Conservation (phyloP, 2,888 invertebrate species). For the Deilephila elpenor region DNA sequence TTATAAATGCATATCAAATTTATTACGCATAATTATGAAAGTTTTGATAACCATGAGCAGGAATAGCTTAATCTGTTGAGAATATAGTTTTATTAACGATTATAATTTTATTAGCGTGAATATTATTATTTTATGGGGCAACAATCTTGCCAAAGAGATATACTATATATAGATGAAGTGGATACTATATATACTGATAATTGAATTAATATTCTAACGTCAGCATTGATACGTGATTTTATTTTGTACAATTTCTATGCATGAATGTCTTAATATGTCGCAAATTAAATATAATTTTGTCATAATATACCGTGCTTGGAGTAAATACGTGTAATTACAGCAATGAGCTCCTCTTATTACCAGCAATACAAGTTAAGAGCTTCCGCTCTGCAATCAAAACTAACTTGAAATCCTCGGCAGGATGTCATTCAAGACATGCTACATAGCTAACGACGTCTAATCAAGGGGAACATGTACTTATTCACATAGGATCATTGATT, state of each 20-base stretch:
- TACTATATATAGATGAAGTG: background rate
- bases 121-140: background rate
- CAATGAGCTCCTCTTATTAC: constrained; percentile 15
- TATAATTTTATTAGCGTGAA: background rate
- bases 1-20: constrained; percentile 26
- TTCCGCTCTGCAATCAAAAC: constrained; percentile 26
- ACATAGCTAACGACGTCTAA: constrained; percentile 18
- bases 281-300: background rate
- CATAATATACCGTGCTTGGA: background rate
- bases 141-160: background rate
- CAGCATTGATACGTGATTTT: background rate
- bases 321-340: constrained; percentile 5
- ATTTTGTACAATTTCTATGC: background rate
- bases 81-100: constrained; percentile 15
- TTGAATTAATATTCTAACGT: background rate
- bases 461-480: constrained; percentile 19
- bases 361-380: constrained; percentile 18
- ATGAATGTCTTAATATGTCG: background rate
- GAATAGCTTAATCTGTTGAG: constrained; percentile 11
- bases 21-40: constrained; percentile 26
- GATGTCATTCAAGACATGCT: constrained; percentile 18
- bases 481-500: background rate
- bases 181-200: background rate
- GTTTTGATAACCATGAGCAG: constrained; percentile 21
- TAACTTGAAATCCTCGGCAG: constrained; percentile 24